These are phyloP conservation scores for Leucopsar rothschildi DNA, from an alignment of 2,113 vertebrate species.

Conservation along the genomic window DNA sequence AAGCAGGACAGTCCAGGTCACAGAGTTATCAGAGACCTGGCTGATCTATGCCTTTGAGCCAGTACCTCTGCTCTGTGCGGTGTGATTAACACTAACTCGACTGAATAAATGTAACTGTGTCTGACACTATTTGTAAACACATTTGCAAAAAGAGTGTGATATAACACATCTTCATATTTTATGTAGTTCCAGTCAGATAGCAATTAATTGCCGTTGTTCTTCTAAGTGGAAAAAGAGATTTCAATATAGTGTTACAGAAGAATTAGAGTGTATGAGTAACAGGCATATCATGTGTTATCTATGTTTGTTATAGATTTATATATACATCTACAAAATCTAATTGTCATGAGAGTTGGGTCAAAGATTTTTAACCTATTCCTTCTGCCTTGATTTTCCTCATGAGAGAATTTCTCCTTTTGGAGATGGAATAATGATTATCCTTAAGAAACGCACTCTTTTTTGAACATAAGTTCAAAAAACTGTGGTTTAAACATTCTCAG, in stretches of 20 bases:
- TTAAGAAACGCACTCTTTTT: background rate
- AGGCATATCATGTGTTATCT: background rate
- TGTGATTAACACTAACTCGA: background rate
- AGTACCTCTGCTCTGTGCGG: background rate
- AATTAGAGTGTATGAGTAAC: background rate
- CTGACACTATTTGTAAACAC: background rate
- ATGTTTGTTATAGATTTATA: background rate
- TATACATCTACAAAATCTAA: background rate
- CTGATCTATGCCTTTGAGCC: background rate
- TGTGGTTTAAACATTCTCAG: background rate
- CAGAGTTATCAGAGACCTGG: background rate
- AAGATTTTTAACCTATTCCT: background rate
- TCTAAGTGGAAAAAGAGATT: background rate
- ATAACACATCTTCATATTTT: background rate
- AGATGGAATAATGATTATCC: background rate
- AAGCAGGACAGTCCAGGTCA: background rate
- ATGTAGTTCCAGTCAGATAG: background rate
- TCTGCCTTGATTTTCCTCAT: background rate
- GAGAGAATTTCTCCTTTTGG: background rate
- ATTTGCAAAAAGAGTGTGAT: background rate
- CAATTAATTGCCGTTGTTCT: background rate
- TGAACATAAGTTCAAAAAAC: background rate
- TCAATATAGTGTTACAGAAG: background rate
- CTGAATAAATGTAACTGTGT: background rate
- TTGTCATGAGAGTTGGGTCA: background rate